Percentiles rank a stretch among this genome's conserved stretches.
Conservation (phyloP, 2,113 vertebrate genomes). For the Thymallus thymallus region DNA sequence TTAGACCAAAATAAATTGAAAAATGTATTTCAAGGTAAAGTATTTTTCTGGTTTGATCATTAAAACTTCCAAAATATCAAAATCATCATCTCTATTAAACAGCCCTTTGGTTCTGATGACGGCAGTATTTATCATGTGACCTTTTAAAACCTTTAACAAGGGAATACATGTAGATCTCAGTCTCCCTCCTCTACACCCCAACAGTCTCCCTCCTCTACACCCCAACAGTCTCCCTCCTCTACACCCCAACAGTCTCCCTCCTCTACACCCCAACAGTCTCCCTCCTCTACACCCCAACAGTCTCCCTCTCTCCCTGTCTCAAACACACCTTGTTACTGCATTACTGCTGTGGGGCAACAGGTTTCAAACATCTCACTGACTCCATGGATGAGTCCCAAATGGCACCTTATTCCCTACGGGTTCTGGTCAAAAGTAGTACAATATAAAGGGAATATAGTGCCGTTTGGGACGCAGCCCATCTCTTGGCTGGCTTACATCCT, state of each 20-base stretch:
- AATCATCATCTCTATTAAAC: conserved; percentile 7
- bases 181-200: not conserved
- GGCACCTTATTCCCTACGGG: too few relatives aligned
- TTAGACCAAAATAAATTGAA: too few relatives aligned
- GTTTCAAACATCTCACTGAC: conserved; percentile 57
- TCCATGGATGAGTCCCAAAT: too few relatives aligned
- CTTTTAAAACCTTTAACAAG: conserved; percentile 30
- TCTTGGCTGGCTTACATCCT: conserved; percentile 15
- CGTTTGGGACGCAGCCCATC: not conserved
- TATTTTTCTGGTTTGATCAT: not conserved
- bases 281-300: not conserved
- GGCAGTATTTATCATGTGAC: conserved; percentile 43
- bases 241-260: not conserved
- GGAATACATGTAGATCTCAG: conserved; percentile 12
- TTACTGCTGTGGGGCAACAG: conserved; percentile 56
- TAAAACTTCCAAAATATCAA: not conserved
- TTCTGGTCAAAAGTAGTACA: too few relatives aligned
- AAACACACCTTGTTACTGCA: conserved; percentile 64
- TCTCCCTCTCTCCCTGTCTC: conserved; percentile 14
- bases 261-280: too few relatives aligned
- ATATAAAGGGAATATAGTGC: too few relatives aligned
- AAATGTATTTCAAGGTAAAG: too few relatives aligned
- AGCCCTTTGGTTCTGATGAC: not conserved
- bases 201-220: not conserved
- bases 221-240: not conserved